Evolutionary conservation across 2,888 invertebrate genomes (phyloP), one percentile per base, ranked within the genome.

Genomic region (Bembecia ichneumoniformis): DNA sequence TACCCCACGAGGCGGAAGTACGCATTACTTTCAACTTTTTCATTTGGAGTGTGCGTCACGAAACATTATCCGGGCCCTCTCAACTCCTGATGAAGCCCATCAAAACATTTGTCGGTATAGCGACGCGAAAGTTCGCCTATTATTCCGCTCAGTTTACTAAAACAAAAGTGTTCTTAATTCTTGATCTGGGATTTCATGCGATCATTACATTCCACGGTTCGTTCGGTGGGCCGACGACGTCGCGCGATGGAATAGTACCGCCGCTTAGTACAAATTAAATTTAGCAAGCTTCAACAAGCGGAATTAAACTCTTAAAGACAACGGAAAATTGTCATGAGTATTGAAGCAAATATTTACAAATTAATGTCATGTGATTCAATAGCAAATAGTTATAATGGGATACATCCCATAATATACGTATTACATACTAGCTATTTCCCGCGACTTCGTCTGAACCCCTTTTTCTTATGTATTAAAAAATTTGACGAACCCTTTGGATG

Each of bases 61-160:
- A 15, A 35, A 77, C 72, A 74, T 78, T 75, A 81, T 69, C 73
- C 71, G 15, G 63, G 61, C 66, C 63, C 69, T 68, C 66, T 66
- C 66, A 63, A 67, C 65, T 71, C 63, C 62, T 73, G 74, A 77
- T 76, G 82, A 78, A 79, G 73, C 76, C 77, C 68, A 73, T 79
- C 76, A 78, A 78, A 79, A 77, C 76, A 78, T 80, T 79, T 75
- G 81, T 79, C 72, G 79, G 74, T 75, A 77, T 78, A 64, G 77
- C 74, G 71, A 77, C 77, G 75, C 63, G 59, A 71, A 77, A 78
- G 76, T 81, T 73, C 66, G 71, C 71, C 76, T 74, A 76, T 82
- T 81, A 80, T 82, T 82, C 75, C 80, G 76, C 68, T 77, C 76
- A 73, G 77, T 77, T 82, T 76, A 71, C 73, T 76, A 71, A 79